Conservation (phyloP, 2,113 vertebrate species). For the Hippocampus zosterae region DNA sequence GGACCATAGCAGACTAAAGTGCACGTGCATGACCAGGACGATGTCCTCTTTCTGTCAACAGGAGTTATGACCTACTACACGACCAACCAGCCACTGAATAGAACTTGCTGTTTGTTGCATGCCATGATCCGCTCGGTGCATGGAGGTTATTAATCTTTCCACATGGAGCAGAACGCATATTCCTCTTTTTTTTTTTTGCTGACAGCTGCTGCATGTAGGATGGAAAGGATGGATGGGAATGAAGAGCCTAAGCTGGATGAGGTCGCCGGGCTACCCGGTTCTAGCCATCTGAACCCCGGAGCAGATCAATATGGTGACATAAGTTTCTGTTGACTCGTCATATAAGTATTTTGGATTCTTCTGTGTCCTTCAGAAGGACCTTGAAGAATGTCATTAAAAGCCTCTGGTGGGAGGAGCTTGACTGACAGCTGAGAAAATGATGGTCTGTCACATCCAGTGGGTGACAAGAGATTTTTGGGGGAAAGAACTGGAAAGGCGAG, state of each 20-base stretch:
- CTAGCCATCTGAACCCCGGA: background rate
- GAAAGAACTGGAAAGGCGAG: background rate
- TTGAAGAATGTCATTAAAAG: conserved; percentile 1
- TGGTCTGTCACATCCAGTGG: background rate
- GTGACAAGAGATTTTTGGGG: background rate
- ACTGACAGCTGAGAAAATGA: conserved; percentile 1
- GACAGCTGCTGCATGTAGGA: background rate
- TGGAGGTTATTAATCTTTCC: background rate
- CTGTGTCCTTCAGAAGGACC: background rate
- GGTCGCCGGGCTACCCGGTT: background rate
- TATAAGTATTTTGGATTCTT: background rate
- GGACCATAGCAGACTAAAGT: background rate
- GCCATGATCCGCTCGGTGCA: background rate
- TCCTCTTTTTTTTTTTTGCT: background rate
- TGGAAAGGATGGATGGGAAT: background rate
- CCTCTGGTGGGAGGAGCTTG: conserved; percentile 7
- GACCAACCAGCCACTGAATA: background rate
- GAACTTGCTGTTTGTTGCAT: background rate
- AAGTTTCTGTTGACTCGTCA: background rate
- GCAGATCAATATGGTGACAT: background rate
- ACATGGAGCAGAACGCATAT: background rate
- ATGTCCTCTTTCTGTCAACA: background rate
- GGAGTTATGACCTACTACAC: background rate
- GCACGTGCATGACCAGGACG: background rate
- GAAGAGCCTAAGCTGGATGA: background rate